These are phyloP conservation scores for Scytalopus superciliaris DNA, from an alignment of 2,113 vertebrate species.

Conservation along the genomic window DNA sequence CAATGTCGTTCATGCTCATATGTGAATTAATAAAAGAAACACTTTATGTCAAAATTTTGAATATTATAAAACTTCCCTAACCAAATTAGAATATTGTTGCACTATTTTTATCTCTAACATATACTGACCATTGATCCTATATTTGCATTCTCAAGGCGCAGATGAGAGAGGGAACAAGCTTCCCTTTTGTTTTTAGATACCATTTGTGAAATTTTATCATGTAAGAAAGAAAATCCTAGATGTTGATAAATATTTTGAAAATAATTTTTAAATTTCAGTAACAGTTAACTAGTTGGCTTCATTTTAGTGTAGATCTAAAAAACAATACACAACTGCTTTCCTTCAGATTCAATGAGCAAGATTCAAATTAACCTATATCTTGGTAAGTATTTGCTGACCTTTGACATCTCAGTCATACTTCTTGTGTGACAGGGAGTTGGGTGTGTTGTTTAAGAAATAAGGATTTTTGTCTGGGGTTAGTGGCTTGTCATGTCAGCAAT, in stretches of 20 bases:
- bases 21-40: not conserved
- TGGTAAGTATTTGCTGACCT: slow-evolving; percentile 10
- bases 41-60: not conserved
- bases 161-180: not conserved
- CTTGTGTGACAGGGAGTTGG: not conserved
- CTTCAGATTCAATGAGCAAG: not conserved
- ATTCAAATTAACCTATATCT: not conserved
- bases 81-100: not conserved
- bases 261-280: not conserved
- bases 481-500: not conserved
- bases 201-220: not conserved
- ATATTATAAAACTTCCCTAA: not conserved
- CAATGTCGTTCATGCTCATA: not conserved
- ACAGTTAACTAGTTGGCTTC: not conserved
- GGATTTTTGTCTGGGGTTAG: not conserved
- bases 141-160: not conserved
- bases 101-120: not conserved
- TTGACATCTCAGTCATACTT: not conserved
- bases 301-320: not conserved
- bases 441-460: not conserved
- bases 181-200: not conserved
- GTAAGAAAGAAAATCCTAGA: not conserved
- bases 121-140: not conserved
- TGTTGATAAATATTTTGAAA: not conserved
- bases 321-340: not conserved